Base-by-base conservation (phyloP, 2,888 invertebrate genomes). In the Heliconius ethilla region DNA sequence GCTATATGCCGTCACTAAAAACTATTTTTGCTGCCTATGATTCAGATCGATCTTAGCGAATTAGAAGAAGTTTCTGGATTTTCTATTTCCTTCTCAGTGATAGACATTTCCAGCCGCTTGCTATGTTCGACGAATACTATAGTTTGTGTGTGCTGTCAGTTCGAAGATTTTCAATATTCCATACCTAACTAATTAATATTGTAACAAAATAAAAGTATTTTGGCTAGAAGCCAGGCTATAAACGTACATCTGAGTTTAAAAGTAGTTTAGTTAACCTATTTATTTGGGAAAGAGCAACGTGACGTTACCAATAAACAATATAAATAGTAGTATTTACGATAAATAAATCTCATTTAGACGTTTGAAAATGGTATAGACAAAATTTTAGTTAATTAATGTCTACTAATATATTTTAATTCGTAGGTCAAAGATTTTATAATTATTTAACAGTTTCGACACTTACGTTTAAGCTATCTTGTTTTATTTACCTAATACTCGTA, bases 211-310 rank as follows among this genome's bases (percentile, higher is more conserved):
- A 79, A 78, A 80, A 67, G 70, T 69, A 70, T 82, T 81, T 88
- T 92, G 92, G 93, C 90, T 62, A 51, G 59, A 51, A 33, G 88
- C 92, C 93, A 93, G 85, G 82, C 83, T 85, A 85, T 86, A 87
- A 84, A 79, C 77, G 86, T 85, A 86, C 83, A 82, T 83, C 83
- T 86, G 85, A 83, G 86, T 86, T 87, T 88, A 88, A 86, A 83
- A 85, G 86, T 83, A 85, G 84, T 87, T 87, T 85, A 84, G 88
- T 89, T 91, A 92, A 91, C 92, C 91, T 87, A 90, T 88, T 89
- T 91, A 84, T 86, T 87, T 51, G 65, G 62, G 74, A 78, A 77
- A 75, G 78, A 74, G 66, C 66, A 18, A 77, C 29, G 75, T 75
- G 65, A 75, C 75, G 76, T 70, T 73, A 62, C 40, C 63, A 70